Evolutionary conservation across 1,140 invertebrate species (phyloP).

Genomic region (Sitodiplosis mosellana): DNA sequence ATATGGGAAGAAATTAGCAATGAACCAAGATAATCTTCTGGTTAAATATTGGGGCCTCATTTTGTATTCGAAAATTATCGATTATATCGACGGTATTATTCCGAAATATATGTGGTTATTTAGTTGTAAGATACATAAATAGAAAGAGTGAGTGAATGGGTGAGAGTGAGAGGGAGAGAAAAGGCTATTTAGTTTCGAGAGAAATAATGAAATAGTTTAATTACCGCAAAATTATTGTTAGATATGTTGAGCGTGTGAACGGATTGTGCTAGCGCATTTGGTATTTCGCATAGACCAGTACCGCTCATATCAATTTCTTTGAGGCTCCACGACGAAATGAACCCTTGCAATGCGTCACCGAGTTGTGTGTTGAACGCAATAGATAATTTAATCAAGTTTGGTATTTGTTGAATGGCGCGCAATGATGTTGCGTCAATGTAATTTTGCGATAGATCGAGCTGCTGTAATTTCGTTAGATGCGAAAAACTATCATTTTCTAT

Average conservation of each 20-base stretch:
- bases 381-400: conserved; percentile 54
- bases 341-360: conserved; percentile 25
- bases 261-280: conserved; percentile 65
- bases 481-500: conserved; percentile 32
- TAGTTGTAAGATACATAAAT: too few relatives aligned
- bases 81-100: too few relatives aligned
- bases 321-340: conserved; percentile 28
- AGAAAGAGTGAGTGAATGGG: too few relatives aligned
- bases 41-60: too few relatives aligned
- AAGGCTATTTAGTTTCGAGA: too few relatives aligned
- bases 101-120: too few relatives aligned
- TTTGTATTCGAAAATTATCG: too few relatives aligned
- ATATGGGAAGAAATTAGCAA: background rate
- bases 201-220: conserved; percentile 2
- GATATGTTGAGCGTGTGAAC: conserved; percentile 59
- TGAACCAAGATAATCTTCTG: too few relatives aligned
- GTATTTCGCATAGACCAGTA: conserved; percentile 58
- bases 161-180: too few relatives aligned
- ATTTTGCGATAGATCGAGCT: conserved; percentile 67
- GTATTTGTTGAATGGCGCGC: conserved; percentile 51
- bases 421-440: conserved; percentile 45
- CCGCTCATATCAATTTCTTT: conserved; percentile 40
- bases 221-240: conserved; percentile 38
- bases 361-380: conserved; percentile 50
- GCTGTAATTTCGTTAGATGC: conserved; percentile 50